These are phyloP conservation scores for Eolophus roseicapilla DNA, from an alignment of 2,113 vertebrate species.

Conservation along the genomic window DNA sequence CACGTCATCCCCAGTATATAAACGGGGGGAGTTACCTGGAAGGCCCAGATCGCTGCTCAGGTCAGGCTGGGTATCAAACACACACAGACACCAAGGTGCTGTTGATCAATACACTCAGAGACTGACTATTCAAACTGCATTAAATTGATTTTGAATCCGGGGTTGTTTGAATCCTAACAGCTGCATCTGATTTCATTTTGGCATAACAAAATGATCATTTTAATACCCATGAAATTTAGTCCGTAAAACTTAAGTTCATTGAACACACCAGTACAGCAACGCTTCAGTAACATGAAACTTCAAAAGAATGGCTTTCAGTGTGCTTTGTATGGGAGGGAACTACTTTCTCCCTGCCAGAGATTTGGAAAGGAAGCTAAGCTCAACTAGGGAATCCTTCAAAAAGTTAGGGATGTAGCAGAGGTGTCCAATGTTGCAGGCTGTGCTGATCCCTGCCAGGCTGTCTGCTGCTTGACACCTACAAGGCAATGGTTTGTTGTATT, in stretches of 20 bases:
- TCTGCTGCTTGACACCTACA: background rate
- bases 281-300: background rate
- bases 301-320: background rate
- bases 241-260: background rate
- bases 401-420: background rate
- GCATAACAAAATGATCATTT: background rate
- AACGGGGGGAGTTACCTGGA: no score
- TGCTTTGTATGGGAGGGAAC: background rate
- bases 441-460: background rate
- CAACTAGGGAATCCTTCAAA: background rate
- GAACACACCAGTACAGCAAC: background rate
- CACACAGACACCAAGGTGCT: background rate
- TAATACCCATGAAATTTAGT: background rate
- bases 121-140: background rate
- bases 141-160: background rate
- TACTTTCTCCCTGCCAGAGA: background rate
- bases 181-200: background rate
- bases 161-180: background rate
- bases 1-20: no score
- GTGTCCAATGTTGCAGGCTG: background rate
- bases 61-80: no score
- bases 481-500: background rate
- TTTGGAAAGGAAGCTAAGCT: background rate
- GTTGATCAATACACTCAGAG: background rate
- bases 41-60: no score